phyloP scores from a whole-genome alignment of 2,113 vertebrate species.

The Charina bottae region DNA sequence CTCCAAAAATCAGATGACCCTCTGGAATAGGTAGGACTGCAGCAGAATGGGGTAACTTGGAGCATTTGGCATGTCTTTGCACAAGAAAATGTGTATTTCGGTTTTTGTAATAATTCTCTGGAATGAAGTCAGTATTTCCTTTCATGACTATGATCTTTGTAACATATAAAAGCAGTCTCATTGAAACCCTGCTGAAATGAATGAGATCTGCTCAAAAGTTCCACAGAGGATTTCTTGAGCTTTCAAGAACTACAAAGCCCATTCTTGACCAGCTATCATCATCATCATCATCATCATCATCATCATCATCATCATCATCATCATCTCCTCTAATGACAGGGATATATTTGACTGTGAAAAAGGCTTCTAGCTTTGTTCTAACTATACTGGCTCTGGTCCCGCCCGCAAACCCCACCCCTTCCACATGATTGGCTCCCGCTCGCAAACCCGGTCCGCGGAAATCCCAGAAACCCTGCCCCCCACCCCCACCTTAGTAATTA shows the following conservation, averaged over 20 bases:
- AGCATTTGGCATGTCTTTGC: too few relatives aligned
- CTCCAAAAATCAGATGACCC: too few relatives aligned
- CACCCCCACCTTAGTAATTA: too few relatives aligned
- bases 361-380: constrained; percentile 26
- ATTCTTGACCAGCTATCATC: not conserved
- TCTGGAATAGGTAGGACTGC: too few relatives aligned
- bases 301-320: too few relatives aligned
- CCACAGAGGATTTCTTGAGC: not conserved
- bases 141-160: not conserved
- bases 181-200: not conserved
- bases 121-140: not conserved
- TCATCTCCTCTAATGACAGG: not conserved
- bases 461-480: too few relatives aligned
- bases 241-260: not conserved
- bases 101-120: not conserved
- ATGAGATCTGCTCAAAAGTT: not conserved
- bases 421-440: too few relatives aligned
- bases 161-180: not conserved
- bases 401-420: too few relatives aligned
- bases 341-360: constrained; percentile 19
- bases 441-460: too few relatives aligned
- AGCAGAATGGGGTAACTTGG: too few relatives aligned
- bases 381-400: constrained; percentile 34
- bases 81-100: not conserved
- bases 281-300: too few relatives aligned